These are phyloP conservation scores for Belonocnema kinseyi DNA, from an alignment of 1,140 invertebrate genomes.

Conservation along the genomic window DNA sequence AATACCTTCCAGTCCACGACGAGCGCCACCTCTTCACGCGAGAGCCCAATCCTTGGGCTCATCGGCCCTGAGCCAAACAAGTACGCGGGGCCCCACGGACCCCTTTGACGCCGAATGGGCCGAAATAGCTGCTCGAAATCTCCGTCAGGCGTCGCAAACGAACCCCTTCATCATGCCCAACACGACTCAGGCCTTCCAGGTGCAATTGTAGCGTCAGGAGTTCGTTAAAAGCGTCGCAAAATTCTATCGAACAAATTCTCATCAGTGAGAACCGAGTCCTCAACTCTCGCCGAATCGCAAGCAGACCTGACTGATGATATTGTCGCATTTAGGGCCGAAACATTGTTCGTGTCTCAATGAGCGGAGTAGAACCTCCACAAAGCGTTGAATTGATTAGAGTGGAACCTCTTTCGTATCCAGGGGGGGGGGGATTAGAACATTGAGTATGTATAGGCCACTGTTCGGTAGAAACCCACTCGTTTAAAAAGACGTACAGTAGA, in stretches of 20 bases:
- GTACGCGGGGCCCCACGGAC: conserved; percentile 75
- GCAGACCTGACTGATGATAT: neutral
- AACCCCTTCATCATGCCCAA: conserved; percentile 73
- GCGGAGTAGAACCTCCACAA: too few species aligned
- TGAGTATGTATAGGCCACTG: too few species aligned
- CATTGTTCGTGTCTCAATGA: too few species aligned
- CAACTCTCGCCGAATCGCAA: neutral
- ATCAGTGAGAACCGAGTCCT: conserved; percentile 45
- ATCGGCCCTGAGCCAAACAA: conserved; percentile 62
- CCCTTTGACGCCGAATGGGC: conserved; percentile 94
- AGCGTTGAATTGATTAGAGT: too few species aligned
- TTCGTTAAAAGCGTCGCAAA: conserved; percentile 68
- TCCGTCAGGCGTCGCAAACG: conserved; percentile 72
- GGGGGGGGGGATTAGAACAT: too few species aligned
- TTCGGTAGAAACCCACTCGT: too few species aligned
- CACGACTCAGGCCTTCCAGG: conserved; percentile 80
- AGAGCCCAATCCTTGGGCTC: conserved; percentile 79
- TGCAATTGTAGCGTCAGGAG: conserved; percentile 79
- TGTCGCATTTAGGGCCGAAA: too few species aligned
- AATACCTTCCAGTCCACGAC: conserved; percentile 71
- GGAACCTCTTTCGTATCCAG: too few species aligned
- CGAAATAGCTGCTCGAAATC: conserved; percentile 75
- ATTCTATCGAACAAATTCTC: conserved; percentile 67
- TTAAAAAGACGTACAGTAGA: too few species aligned
- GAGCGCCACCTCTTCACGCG: conserved; percentile 79